These are phyloP conservation scores for Daboia siamensis DNA, from an alignment of 2,113 vertebrate genomes.

Conservation along the genomic window DNA sequence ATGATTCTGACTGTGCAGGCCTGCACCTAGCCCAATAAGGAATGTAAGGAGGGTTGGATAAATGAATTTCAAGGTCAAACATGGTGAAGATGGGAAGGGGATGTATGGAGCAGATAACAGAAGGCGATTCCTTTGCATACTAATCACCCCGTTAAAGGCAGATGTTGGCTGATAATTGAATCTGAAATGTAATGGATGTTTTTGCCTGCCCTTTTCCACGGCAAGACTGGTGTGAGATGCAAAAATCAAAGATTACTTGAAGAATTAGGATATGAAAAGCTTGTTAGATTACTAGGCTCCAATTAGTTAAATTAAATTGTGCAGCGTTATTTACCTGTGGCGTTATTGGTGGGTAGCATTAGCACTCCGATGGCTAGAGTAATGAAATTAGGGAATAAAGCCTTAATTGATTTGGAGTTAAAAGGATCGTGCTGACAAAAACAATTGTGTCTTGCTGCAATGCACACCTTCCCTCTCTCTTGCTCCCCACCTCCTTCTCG, in stretches of 20 bases:
- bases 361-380: slow-evolving; percentile 76
- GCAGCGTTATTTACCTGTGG: slow-evolving; percentile 86
- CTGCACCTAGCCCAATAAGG: slow-evolving; percentile 65
- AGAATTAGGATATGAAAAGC: slow-evolving; percentile 96
- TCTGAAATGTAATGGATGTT: slow-evolving; percentile 75
- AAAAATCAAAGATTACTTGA: slow-evolving; percentile 87
- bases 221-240: slow-evolving; percentile 80
- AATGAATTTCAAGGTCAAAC: slow-evolving; percentile 73
- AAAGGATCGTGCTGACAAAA: slow-evolving; percentile 97
- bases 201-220: slow-evolving; percentile 84
- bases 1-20: slow-evolving; percentile 55
- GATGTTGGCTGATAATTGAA: slow-evolving; percentile 83
- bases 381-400: slow-evolving; percentile 97
- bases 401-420: slow-evolving; percentile 99
- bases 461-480: slow-evolving; percentile 70
- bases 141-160: slow-evolving; percentile 80
- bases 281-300: slow-evolving; percentile 88
- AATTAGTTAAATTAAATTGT: slow-evolving; percentile 99
- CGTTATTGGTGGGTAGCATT: slow-evolving; percentile 81
- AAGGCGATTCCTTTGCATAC: slow-evolving; percentile 63
- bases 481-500: neutral
- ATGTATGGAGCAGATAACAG: slow-evolving; percentile 64
- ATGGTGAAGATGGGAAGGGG: slow-evolving; percentile 56
- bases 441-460: slow-evolving; percentile 90
- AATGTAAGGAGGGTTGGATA: slow-evolving; percentile 60